These are phyloP conservation scores for Thunnus albacares DNA, from an alignment of 2,797 vertebrate species.

Conservation along the genomic window DNA sequence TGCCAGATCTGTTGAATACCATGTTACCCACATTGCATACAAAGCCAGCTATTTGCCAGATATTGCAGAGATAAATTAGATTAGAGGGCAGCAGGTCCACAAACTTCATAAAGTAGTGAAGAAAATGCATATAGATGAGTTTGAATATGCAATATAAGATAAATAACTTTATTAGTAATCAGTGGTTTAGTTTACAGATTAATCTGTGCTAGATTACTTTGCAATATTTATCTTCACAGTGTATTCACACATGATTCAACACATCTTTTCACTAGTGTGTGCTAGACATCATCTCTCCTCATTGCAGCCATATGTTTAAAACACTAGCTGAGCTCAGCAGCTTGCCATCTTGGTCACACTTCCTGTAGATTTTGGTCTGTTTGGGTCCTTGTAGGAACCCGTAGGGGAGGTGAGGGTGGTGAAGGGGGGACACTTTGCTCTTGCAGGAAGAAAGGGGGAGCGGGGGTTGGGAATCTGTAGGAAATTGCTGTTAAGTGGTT, in stretches of 20 bases:
- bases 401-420: slow-evolving; percentile 32
- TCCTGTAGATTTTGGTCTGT: slow-evolving; percentile 65
- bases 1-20: slow-evolving; percentile 13
- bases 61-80: slow-evolving; percentile 13
- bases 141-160: not conserved
- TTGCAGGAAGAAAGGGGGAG: slow-evolving; percentile 66
- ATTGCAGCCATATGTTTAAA: slow-evolving; percentile 68
- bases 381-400: slow-evolving; percentile 61
- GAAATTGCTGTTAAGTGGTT: slow-evolving; percentile 86
- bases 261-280: slow-evolving; percentile 9
- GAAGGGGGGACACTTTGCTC: slow-evolving; percentile 41
- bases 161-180: not conserved
- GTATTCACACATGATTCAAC: slow-evolving; percentile 11
- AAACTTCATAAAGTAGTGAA: not conserved
- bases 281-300: slow-evolving; percentile 20
- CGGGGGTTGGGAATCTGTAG: slow-evolving; percentile 70
- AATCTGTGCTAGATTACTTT: not conserved
- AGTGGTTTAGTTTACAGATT: not conserved
- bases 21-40: slow-evolving; percentile 35
- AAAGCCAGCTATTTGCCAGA: slow-evolving; percentile 38
- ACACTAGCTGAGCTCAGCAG: slow-evolving; percentile 72
- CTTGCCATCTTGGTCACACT: slow-evolving; percentile 57
- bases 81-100: slow-evolving; percentile 20
- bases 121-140: not conserved
- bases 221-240: not conserved